phyloP scores from a whole-genome alignment of 2,797 vertebrate species.

The Leuciscus waleckii region DNA sequence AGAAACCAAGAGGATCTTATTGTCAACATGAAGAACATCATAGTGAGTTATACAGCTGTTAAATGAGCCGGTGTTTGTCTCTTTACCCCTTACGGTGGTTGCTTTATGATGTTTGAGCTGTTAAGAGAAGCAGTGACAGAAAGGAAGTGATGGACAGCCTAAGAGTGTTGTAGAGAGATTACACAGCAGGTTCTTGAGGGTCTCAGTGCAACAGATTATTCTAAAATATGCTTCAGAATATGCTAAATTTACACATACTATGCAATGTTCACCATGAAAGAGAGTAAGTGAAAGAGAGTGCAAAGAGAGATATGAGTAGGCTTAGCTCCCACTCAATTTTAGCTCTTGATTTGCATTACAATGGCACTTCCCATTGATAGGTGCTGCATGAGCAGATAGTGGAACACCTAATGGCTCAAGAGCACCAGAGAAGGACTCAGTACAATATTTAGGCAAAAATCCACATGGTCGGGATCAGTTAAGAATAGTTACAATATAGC shows the following conservation, averaged over 20 bases:
- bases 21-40: conserved; percentile 19
- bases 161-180: conserved; percentile 15
- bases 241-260: conserved; percentile 35
- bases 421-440: conserved; percentile 27
- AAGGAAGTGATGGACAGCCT: conserved; percentile 2
- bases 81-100: background rate
- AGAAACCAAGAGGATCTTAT: background rate
- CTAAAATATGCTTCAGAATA: too few relatives aligned
- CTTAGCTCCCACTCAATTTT: conserved; percentile 68
- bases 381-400: conserved; percentile 64
- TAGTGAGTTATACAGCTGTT: conserved; percentile 29
- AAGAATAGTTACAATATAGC: background rate
- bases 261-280: conserved; percentile 7
- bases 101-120: conserved; percentile 14
- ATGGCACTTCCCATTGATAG: conserved; percentile 61
- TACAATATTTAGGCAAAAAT: conserved; percentile 15
- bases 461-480: conserved; percentile 7
- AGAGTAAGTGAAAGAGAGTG: conserved; percentile 36
- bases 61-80: conserved; percentile 7
- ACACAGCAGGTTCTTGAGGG: background rate
- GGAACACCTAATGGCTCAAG: conserved; percentile 47
- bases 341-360: conserved; percentile 70
- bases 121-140: background rate
- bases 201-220: conserved; percentile 43
- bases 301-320: conserved; percentile 68